Percentiles rank a stretch among this genome's conserved stretches.
These are phyloP conservation scores for Euwallacea fornicatus DNA, from an alignment of 1,140 invertebrate genomes.

Conservation along the genomic window DNA sequence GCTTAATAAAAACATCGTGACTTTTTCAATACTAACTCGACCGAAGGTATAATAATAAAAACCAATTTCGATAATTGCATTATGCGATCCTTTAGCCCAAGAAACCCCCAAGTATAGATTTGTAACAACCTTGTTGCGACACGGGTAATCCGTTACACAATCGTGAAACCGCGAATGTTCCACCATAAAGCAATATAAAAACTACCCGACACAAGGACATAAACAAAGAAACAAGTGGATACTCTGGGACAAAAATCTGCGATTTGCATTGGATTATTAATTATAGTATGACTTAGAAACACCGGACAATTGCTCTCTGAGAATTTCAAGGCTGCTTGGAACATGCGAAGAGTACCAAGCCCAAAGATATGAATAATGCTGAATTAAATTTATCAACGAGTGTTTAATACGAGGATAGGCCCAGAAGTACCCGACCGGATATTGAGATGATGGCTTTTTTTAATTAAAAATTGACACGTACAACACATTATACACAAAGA, in stretches of 20 bases:
- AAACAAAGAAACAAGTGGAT: constrained; percentile 16
- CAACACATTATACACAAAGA: no score
- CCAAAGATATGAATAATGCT: not conserved
- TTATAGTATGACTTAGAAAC: not conserved
- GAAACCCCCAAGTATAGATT: not conserved
- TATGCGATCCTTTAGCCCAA: no score
- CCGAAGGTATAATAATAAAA: no score
- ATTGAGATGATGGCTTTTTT: no score
- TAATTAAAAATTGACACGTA: no score
- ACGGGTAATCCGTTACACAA: not conserved
- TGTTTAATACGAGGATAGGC: no score
- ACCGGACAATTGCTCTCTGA: not conserved
- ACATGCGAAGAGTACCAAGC: not conserved
- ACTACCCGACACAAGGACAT: constrained; percentile 8
- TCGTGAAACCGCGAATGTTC: constrained; percentile 6
- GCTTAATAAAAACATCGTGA: no score
- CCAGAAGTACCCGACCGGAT: no score
- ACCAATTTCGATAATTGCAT: no score
- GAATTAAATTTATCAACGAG: no score
- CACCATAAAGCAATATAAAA: not conserved
- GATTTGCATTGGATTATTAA: constrained; percentile 9
- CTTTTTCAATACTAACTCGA: no score
- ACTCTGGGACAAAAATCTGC: constrained; percentile 1
- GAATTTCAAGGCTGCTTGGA: constrained; percentile 7
- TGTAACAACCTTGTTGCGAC: not conserved